phyloP scores from a whole-genome alignment of 2,113 vertebrate species.

The Melanerpes formicivorus region DNA sequence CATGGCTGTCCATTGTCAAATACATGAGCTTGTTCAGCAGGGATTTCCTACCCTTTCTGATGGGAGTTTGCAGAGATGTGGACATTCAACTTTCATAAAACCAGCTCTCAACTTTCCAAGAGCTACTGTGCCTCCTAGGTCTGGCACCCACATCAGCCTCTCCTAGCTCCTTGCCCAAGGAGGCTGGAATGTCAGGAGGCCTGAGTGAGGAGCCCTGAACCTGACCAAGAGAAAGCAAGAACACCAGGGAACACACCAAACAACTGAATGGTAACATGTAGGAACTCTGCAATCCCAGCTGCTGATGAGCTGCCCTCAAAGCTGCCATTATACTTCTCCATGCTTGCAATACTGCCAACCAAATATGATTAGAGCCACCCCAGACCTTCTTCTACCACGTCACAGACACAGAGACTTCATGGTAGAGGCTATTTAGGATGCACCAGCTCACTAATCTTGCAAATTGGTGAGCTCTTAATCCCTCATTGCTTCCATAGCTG shows the following conservation, averaged over 20 bases:
- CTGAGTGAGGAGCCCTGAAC: not conserved
- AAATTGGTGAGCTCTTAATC: not conserved
- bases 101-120: not conserved
- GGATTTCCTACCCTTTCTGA: not conserved
- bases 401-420: not conserved
- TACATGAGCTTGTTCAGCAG: not conserved
- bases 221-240: not conserved
- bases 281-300: not conserved
- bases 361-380: not conserved
- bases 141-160: not conserved
- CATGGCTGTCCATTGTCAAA: not conserved
- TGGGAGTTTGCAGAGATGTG: fast-evolving
- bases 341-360: not conserved
- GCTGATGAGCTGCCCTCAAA: not conserved
- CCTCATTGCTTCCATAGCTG: not conserved
- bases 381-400: not conserved
- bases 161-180: not conserved
- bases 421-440: not conserved
- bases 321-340: fast-evolving
- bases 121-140: not conserved
- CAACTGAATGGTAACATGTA: fast-evolving
- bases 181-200: not conserved
- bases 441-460: not conserved
- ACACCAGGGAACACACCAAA: fast-evolving
- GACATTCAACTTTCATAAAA: not conserved